phyloP scores from a whole-genome alignment of 1,140 invertebrate genomes.

The Pseudomyrmex pallidus region DNA sequence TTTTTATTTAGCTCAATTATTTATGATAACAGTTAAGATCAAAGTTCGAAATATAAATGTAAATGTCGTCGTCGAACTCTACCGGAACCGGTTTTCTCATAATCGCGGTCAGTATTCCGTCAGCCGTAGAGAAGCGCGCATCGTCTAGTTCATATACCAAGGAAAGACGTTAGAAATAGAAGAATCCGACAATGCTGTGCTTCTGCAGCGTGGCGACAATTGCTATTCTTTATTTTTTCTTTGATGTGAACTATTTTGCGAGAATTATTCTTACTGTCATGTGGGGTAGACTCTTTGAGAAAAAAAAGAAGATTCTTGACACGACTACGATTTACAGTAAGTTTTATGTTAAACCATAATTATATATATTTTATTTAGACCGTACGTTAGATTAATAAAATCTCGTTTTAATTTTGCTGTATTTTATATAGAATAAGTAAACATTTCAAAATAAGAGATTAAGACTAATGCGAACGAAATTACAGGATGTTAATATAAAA shows the following conservation, averaged over 20 bases:
- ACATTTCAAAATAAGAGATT: neutral
- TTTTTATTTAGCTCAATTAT: too few relatives aligned
- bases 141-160: slow-evolving; percentile 36
- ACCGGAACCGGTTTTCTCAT: neutral
- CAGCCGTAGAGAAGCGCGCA: slow-evolving; percentile 33
- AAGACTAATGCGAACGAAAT: too few relatives aligned
- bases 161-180: neutral
- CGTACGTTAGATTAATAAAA: neutral
- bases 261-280: slow-evolving; percentile 88
- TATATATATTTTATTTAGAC: neutral
- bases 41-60: too few relatives aligned
- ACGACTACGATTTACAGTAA: slow-evolving; percentile 90
- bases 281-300: slow-evolving; percentile 88
- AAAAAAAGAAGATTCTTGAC: slow-evolving; percentile 89
- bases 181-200: slow-evolving; percentile 76
- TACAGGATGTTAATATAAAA: too few relatives aligned
- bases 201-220: slow-evolving; percentile 81
- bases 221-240: slow-evolving; percentile 89
- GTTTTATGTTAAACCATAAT: neutral
- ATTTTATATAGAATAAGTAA: neutral
- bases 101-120: slow-evolving; percentile 41
- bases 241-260: slow-evolving; percentile 92
- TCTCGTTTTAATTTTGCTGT: neutral
- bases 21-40: too few relatives aligned
- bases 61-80: too few relatives aligned